A percentile compares a stretch with the other conserved stretches of the same genome.
Conservation (phyloP, 2,113 vertebrate genomes). For the Himantopus leucocephalus region DNA sequence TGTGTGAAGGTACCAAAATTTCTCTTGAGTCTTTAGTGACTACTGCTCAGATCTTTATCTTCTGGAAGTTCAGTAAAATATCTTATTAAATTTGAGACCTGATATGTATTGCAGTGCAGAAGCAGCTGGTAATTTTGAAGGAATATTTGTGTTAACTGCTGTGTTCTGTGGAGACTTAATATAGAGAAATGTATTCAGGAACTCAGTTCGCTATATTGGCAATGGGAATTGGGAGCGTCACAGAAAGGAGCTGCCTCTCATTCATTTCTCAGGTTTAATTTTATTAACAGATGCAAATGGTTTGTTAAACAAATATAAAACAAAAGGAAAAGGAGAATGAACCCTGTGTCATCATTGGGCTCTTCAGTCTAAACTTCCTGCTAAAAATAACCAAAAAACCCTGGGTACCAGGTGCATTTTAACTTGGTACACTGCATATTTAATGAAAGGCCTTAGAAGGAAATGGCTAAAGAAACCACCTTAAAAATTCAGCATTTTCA, state of each 20-base stretch:
- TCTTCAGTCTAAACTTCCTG: slow-evolving; percentile 10
- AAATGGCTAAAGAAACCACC: slow-evolving; percentile 45
- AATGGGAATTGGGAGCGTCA: background rate
- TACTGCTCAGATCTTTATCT: slow-evolving; percentile 6
- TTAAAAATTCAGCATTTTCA: slow-evolving; percentile 57
- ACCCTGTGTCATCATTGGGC: background rate
- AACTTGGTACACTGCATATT: background rate
- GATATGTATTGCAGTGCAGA: background rate
- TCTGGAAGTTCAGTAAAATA: slow-evolving; percentile 13
- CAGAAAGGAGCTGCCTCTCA: slow-evolving; percentile 18
- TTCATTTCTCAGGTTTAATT: slow-evolving; percentile 63
- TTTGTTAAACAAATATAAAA: slow-evolving; percentile 62
- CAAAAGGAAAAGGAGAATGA: slow-evolving; percentile 46
- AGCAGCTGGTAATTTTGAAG: slow-evolving; percentile 30
- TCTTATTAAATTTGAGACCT: background rate
- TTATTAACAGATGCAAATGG: slow-evolving; percentile 65
- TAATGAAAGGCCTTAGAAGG: slow-evolving; percentile 42
- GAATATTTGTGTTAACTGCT: slow-evolving; percentile 1
- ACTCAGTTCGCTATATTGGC: background rate
- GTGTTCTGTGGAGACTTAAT: slow-evolving; percentile 21
- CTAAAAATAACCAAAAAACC: slow-evolving; percentile 10
- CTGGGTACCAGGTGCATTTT: slow-evolving; percentile 27
- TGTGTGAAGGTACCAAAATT: background rate
- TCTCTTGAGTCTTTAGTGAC: background rate
- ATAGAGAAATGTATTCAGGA: slow-evolving; percentile 39